These are phyloP conservation scores for Ploceus nigricollis DNA, from an alignment of 2,113 vertebrate species.

Conservation along the genomic window DNA sequence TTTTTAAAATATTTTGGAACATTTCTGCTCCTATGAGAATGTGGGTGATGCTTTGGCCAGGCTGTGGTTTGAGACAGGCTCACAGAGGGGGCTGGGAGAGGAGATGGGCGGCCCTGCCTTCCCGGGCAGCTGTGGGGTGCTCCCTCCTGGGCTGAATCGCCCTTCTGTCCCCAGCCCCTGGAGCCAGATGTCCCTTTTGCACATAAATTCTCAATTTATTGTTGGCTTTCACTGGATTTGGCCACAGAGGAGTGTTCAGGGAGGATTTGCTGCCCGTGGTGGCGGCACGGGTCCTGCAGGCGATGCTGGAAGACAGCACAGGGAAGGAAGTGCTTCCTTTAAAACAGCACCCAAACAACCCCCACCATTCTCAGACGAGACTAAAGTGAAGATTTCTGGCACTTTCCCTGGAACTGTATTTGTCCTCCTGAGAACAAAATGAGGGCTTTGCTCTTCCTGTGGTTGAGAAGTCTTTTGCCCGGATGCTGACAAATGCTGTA, in stretches of 20 bases:
- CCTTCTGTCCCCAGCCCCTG: not conserved
- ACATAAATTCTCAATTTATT: not conserved
- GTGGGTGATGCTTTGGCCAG: not conserved
- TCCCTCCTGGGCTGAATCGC: not conserved
- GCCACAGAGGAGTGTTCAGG: not conserved
- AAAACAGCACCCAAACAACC: not conserved
- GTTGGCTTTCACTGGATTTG: not conserved
- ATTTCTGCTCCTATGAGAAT: not conserved
- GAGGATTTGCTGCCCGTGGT: not conserved
- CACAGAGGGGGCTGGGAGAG: fast-evolving
- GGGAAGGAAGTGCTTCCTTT: not conserved
- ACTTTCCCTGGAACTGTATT: not conserved
- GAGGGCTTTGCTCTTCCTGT: not conserved
- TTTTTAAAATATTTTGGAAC: not conserved
- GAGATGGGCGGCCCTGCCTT: not conserved
- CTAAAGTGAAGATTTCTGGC: not conserved
- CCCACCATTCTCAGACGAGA: not conserved
- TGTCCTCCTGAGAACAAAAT: not conserved
- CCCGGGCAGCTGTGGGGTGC: not conserved
- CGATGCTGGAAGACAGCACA: not conserved
- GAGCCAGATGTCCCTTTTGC: conserved; percentile 32
- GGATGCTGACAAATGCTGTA: not conserved
- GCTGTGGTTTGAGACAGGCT: not conserved
- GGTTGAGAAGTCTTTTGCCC: not conserved
- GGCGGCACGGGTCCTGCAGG: fast-evolving